Base-by-base conservation (phyloP, 2,797 vertebrate genomes). In the Danio albolineatus region DNA sequence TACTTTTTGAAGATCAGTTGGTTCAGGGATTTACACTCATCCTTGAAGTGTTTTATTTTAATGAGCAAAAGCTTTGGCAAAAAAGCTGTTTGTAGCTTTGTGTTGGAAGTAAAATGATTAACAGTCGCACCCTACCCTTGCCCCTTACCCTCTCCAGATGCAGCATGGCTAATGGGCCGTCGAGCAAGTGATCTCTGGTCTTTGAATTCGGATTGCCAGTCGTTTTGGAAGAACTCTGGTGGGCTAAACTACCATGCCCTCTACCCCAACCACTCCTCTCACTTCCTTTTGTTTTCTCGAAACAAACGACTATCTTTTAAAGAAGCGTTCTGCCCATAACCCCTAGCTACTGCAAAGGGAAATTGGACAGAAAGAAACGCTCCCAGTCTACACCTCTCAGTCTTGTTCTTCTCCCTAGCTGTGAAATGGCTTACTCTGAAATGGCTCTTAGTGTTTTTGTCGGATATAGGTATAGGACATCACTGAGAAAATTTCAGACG, bases 161-260 rank as follows among this genome's bases (percentile, higher is more conserved):
- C 95, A 84, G 89, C 90, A 89, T 93, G 92, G 93, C 91, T 94
- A 88, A 93, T 93, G 86, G 95, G 96, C 88, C 95, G 92, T 86
- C 92, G 94, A 94, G 94, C 93, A 92, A 97, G 95, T 89, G 95
- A 96, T 89, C 93, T 94, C 89, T 94, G 94, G 89, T 94, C 95
- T 78, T 83, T 93, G 88, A 90, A 93, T 92, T 95, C 91, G 84
- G 95, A 96, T 92, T 93, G 93, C 83, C 96, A 93, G 74, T 94
- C 93, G 86, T 84, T 95, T 92, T 95, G 96, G 95, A 98, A 96
- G 93, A 90, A 94, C 88, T 91, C 94, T 5, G 96, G 96, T 98
- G 96, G 95, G 97, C 91, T 90, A 88, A 92, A 64, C 61, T 92
- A 86, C 86, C 88, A 89, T 87, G 80, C 70, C 81, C 85, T 81